Conservation (phyloP, 2,888 invertebrate genomes). For the Caenorhabditis imperialis region DNA sequence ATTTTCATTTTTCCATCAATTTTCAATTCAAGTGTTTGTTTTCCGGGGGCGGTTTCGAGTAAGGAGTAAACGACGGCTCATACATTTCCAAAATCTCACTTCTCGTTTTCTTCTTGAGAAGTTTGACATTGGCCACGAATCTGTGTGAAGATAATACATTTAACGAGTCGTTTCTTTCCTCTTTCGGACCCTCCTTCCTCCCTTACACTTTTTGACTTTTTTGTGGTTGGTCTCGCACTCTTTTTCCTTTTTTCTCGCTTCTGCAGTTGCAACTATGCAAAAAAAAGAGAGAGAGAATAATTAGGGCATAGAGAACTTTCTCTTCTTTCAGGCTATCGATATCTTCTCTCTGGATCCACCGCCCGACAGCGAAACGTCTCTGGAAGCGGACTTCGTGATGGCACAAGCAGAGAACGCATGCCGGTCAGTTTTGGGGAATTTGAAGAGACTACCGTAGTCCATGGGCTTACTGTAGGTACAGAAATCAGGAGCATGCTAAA, state of each 20-base stretch:
- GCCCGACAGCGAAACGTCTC: constrained; percentile 57
- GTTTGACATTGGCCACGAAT: constrained; percentile 3
- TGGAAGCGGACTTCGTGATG: constrained; percentile 63
- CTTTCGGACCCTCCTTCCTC: constrained; percentile 22
- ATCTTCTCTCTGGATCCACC: constrained; percentile 60
- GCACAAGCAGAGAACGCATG: constrained; percentile 63
- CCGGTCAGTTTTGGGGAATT: constrained; percentile 57
- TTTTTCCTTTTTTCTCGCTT: constrained; percentile 22
- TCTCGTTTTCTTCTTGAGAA: constrained; percentile 30
- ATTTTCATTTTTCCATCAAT: constrained; percentile 40
- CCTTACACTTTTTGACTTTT: constrained; percentile 37
- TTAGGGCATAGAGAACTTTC: constrained; percentile 21
- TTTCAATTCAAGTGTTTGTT: constrained; percentile 36
- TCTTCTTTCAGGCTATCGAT: constrained; percentile 65
- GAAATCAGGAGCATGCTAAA: no score
- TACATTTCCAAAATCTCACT: constrained; percentile 42
- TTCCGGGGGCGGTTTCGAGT: constrained; percentile 8
- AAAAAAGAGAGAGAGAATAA: constrained; percentile 19
- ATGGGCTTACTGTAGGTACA: no score
- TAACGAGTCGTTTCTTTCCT: constrained; percentile 29
- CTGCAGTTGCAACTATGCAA: not conserved
- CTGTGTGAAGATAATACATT: constrained; percentile 45
- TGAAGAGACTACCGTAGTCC: no score
- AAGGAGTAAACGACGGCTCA: not conserved
- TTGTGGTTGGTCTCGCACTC: constrained; percentile 41